phyloP scores from a whole-genome alignment of 2,888 invertebrate species.

The Zelleria hepariella region DNA sequence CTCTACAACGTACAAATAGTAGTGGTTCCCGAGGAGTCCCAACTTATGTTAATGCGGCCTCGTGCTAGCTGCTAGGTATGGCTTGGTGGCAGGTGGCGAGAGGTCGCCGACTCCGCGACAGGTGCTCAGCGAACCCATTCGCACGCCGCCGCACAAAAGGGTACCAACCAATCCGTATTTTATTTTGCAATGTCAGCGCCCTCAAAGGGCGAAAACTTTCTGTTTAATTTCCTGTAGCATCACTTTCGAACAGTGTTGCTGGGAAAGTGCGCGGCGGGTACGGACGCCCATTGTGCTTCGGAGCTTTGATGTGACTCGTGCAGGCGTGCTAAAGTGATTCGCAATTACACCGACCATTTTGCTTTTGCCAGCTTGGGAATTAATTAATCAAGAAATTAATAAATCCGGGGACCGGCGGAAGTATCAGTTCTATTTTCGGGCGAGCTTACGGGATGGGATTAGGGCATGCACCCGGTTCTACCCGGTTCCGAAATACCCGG shows the following conservation, averaged over 20 bases:
- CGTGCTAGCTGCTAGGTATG: not conserved
- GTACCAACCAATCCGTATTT: conserved; percentile 11
- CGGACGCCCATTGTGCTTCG: not conserved
- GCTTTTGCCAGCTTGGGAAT: not conserved
- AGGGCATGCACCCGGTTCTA: no score
- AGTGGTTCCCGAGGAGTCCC: not conserved
- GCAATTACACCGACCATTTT: not conserved
- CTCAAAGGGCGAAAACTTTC: conserved; percentile 24
- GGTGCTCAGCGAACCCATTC: conserved; percentile 25
- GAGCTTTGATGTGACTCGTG: conserved; percentile 2
- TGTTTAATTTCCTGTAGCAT: conserved; percentile 26
- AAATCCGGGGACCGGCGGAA: not conserved
- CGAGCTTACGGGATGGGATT: no score
- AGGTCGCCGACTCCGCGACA: conserved; percentile 54
- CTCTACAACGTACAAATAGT: not conserved
- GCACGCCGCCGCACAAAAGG: conserved; percentile 17
- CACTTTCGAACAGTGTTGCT: conserved; percentile 4
- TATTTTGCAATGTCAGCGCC: conserved; percentile 8
- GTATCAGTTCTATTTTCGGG: no score
- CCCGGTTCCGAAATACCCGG: no score
- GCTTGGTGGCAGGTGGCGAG: conserved; percentile 5
- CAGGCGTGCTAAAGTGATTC: not conserved
- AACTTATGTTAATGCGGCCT: not conserved
- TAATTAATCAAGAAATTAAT: not conserved
- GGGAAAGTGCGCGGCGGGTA: not conserved